phyloP scores from a whole-genome alignment of 2,888 invertebrate species.

The Agrotis clavis region DNA sequence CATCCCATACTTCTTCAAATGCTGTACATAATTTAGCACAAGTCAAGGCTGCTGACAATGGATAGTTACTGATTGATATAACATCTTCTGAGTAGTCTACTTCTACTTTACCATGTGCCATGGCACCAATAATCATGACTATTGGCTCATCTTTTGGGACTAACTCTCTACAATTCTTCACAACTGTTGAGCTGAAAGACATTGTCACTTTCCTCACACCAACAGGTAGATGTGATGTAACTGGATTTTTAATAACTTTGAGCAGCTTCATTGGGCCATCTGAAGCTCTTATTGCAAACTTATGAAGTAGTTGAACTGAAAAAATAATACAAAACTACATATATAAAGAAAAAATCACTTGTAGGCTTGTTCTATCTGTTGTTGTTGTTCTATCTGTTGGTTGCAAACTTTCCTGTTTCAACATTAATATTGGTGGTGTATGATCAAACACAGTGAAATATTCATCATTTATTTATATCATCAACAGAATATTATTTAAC shows the following conservation, averaged over 20 bases:
- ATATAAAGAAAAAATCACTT: too few relatives aligned
- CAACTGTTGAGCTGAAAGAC: conserved; percentile 96
- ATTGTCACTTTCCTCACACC: conserved; percentile 97
- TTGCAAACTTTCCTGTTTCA: too few relatives aligned
- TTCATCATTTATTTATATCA: too few relatives aligned
- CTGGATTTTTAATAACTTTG: conserved; percentile 99
- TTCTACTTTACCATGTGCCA: conserved; percentile 98
- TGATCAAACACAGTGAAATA: too few relatives aligned
- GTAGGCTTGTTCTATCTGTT: too few relatives aligned
- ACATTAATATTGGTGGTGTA: too few relatives aligned
- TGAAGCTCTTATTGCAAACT: conserved; percentile 97
- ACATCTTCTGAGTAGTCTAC: conserved; percentile 97
- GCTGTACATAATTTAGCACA: conserved; percentile 98
- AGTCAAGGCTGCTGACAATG: conserved; percentile 98
- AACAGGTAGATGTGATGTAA: conserved; percentile 98
- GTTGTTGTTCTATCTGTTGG: too few relatives aligned
- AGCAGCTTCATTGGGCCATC: conserved; percentile 97
- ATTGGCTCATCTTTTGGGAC: conserved; percentile 96
- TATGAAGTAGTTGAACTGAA: conserved; percentile 98
- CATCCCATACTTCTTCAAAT: conserved; percentile 98
- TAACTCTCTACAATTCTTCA: conserved; percentile 93
- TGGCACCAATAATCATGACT: conserved; percentile 98
- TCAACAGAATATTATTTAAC: too few relatives aligned
- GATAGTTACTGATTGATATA: conserved; percentile 98
- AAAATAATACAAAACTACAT: conserved; percentile 56